A percentile compares a stretch with the other conserved stretches of the same genome.
Evolutionary conservation across 2,888 invertebrate genomes (phyloP).

Genomic region (Scaptomyza caliginosa): DNA sequence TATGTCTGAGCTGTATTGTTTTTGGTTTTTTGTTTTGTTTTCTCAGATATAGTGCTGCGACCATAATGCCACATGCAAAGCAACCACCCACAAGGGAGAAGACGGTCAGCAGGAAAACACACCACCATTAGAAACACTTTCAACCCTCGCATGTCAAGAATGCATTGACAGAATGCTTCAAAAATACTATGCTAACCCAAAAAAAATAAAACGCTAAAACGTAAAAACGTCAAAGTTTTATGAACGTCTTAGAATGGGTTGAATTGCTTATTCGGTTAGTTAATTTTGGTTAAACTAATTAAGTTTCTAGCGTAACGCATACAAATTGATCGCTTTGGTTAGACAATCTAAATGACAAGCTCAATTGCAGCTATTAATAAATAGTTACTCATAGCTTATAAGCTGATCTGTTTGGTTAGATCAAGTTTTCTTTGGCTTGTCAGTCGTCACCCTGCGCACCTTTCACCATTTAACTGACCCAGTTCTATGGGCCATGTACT

Average conservation of each 20-base stretch:
- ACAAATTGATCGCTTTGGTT: not conserved
- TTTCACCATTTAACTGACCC: conserved; percentile 16
- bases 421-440: conserved; percentile 1
- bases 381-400: not conserved
- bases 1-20: conserved; percentile 12
- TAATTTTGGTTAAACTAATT: too few species aligned
- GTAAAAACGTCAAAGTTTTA: not conserved
- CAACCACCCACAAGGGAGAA: conserved; percentile 53
- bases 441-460: not conserved
- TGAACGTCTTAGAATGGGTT: not conserved
- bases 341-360: not conserved
- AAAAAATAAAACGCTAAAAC: not conserved
- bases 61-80: conserved; percentile 5
- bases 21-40: not conserved
- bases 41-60: not conserved
- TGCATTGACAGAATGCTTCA: conserved; percentile 29
- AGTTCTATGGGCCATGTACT: conserved; percentile 17
- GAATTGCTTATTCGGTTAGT: too few species aligned
- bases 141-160: conserved; percentile 53
- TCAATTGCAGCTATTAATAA: not conserved
- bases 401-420: conserved; percentile 2
- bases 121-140: conserved; percentile 37
- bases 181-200: conserved; percentile 4
- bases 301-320: too few species aligned
- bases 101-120: conserved; percentile 49